These are phyloP conservation scores for Sesamia nonagrioides DNA, from an alignment of 1,140 invertebrate species.

Conservation along the genomic window DNA sequence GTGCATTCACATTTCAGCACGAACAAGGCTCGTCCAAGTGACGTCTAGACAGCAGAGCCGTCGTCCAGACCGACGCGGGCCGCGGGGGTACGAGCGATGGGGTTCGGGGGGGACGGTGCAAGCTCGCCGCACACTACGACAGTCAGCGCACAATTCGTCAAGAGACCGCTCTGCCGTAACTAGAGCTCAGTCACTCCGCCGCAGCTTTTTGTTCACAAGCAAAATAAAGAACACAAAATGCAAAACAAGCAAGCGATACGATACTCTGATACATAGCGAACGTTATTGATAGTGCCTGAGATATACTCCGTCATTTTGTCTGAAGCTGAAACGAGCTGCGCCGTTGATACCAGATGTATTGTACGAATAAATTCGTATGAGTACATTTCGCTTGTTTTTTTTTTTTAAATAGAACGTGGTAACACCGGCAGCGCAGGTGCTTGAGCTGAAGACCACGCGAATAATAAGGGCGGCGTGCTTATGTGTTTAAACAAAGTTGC, in stretches of 20 bases:
- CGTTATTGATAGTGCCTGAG: conserved; percentile 63
- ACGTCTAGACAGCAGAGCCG: conserved; percentile 54
- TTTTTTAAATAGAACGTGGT: conserved; percentile 21
- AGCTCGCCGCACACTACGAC: conserved; percentile 45
- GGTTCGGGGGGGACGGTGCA: conserved; percentile 7
- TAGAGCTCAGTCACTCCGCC: conserved; percentile 42
- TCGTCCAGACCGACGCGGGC: neutral
- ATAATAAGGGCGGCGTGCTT: conserved; percentile 35
- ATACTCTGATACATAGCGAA: conserved; percentile 58
- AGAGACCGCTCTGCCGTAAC: conserved; percentile 53
- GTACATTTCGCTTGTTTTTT: conserved; percentile 51
- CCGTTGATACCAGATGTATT: conserved; percentile 59
- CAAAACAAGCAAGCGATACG: conserved; percentile 59
- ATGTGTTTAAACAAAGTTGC: conserved; percentile 56
- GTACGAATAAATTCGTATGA: conserved; percentile 55
- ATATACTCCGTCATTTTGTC: conserved; percentile 63
- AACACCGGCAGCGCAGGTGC: neutral
- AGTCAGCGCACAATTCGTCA: conserved; percentile 59
- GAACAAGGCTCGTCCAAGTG: conserved; percentile 52
- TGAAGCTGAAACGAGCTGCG: conserved; percentile 56
- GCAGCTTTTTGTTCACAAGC: conserved; percentile 55
- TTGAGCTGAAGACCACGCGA: conserved; percentile 13
- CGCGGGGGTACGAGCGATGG: conserved; percentile 19
- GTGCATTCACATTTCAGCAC: conserved; percentile 56
- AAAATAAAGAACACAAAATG: conserved; percentile 56